phyloP scores from a whole-genome alignment of 2,797 vertebrate species.

The Pantherophis vulpinus region DNA sequence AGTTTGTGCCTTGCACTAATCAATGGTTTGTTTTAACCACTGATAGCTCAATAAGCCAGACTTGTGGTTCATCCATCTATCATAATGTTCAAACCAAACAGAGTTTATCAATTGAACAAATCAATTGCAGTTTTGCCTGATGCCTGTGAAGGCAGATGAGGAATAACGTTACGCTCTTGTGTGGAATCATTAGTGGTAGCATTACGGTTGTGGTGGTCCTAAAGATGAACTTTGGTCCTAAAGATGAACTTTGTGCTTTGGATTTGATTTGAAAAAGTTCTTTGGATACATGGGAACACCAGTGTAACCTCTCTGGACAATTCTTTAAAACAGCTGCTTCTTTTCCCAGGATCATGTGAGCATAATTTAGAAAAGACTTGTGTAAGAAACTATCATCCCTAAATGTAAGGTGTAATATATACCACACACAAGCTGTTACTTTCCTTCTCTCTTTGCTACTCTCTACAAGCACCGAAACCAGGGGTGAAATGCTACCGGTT shows the following conservation, averaged over 20 bases:
- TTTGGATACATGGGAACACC: not conserved
- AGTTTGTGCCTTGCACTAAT: not conserved
- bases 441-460: not conserved
- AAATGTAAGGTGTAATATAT: not conserved
- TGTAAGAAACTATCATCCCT: not conserved
- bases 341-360: not conserved
- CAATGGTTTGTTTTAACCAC: not conserved
- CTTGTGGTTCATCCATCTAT: not conserved
- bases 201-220: not conserved
- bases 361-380: not conserved
- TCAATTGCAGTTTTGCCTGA: not conserved
- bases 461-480: not conserved
- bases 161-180: not conserved
- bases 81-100: not conserved
- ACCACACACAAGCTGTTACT: not conserved
- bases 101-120: not conserved
- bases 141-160: not conserved
- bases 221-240: not conserved
- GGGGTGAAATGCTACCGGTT: no score
- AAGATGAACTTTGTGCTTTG: not conserved
- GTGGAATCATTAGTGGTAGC: not conserved
- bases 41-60: not conserved
- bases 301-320: not conserved
- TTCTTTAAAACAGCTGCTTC: not conserved
- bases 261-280: not conserved